Evolutionary conservation across 2,888 invertebrate species (phyloP), one percentile per base, ranked within the genome.

Genomic region (Eristalis pertinax): DNA sequence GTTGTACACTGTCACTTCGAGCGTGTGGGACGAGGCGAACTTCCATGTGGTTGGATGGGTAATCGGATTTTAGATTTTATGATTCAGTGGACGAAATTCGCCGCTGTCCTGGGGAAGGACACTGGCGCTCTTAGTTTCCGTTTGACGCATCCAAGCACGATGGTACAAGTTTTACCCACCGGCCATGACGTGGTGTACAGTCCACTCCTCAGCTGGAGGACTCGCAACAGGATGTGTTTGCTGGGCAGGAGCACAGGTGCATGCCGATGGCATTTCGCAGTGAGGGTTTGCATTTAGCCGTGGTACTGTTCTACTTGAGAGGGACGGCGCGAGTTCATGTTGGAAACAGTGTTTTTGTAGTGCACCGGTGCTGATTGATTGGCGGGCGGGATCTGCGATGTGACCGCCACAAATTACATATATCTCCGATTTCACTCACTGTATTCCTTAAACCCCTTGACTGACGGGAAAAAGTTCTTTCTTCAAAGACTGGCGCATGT

Each of bases 51-150:
- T 19, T 2, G 19, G 19, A 50, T 19, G 19, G 50, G 50, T 50
- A 70, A 81, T 77, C 70, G 64, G 79, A 85, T 85, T 62, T 60
- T 13, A 50, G 67, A 24, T 80, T 80, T 68, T 68, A 68, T 80
- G 74, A 67, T 74, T 80, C 35, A 35, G 41, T 60, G 65, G 15
- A n/a, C n/a, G n/a, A 70, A 50, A 58, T 32, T 58, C 22, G 50
- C 19, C 1, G 15, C n/a, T 50, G 67, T 43, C 56, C 38, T 7
- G 35, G 15, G 8, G 41, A 24, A 60, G 24, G n/a, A 41, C 8
- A 50, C 50, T n/a, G 50, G 19, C n/a, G 19, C 19, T 50, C 8
- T n/a, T 43, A 2, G 4, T 15, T 50, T 19, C 5, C 10, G 10
- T n/a, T n/a, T 50, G 50, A 50, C 50, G 50, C 50, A 50, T 38